These are phyloP conservation scores for Eueides isabella DNA, from an alignment of 1,140 invertebrate species.

Conservation along the genomic window DNA sequence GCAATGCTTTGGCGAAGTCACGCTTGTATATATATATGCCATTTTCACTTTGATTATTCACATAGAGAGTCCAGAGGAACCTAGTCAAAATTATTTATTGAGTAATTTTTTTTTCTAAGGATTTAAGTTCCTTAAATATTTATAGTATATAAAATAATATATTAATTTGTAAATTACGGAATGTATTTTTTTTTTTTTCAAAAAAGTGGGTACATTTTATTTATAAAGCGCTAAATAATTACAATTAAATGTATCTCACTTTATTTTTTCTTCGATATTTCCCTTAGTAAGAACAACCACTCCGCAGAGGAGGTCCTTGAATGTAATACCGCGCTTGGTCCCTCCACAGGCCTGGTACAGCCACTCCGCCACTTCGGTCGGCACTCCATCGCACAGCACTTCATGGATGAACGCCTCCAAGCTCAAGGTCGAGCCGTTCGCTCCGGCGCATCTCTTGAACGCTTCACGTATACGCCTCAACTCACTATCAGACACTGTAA, in stretches of 20 bases:
- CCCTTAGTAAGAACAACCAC: slow-evolving; percentile 93
- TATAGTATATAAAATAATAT: no score
- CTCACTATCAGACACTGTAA: slow-evolving; percentile 91
- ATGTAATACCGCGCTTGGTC: slow-evolving; percentile 89
- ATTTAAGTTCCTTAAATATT: no score
- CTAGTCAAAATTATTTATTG: slow-evolving; percentile 58
- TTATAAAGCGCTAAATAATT: not conserved
- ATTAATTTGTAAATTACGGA: not conserved
- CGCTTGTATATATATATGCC: slow-evolving; percentile 88
- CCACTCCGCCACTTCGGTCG: slow-evolving; percentile 89
- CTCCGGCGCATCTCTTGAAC: slow-evolving; percentile 90
- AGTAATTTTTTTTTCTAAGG: not conserved
- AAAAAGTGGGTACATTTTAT: slow-evolving; percentile 9
- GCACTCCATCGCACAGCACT: slow-evolving; percentile 92
- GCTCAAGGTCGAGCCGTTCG: slow-evolving; percentile 86
- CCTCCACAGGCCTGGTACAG: slow-evolving; percentile 92
- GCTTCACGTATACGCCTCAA: slow-evolving; percentile 91
- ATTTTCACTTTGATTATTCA: slow-evolving; percentile 91
- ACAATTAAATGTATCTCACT: slow-evolving; percentile 83
- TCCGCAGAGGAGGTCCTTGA: slow-evolving; percentile 92
- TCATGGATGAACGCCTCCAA: slow-evolving; percentile 90
- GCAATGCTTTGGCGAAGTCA: slow-evolving; percentile 88
- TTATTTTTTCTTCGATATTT: slow-evolving; percentile 91
- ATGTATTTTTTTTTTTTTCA: not conserved
- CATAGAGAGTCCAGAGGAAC: slow-evolving; percentile 94